Evolutionary conservation across 2,113 vertebrate species (phyloP).

Genomic region (Alces alces): DNA sequence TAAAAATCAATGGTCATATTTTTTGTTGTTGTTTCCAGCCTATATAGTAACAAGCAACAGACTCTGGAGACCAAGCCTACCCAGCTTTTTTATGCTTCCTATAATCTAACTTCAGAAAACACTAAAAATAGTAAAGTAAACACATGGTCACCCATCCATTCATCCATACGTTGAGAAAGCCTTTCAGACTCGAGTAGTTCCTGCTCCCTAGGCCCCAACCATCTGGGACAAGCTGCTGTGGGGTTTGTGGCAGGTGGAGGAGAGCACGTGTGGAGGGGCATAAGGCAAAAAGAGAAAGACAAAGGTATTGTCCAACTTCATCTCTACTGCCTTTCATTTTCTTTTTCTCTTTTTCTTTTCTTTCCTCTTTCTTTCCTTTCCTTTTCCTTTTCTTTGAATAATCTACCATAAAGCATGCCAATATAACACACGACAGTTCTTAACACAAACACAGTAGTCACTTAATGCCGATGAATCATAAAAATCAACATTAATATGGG

Average conservation of each 20-base stretch:
- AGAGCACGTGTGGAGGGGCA: not conserved
- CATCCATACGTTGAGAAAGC: slow-evolving; percentile 51
- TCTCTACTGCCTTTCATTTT: not conserved
- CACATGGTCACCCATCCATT: slow-evolving; percentile 63
- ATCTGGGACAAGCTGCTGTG: slow-evolving; percentile 41
- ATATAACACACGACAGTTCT: not conserved
- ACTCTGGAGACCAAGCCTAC: not conserved
- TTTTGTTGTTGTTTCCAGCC: not conserved
- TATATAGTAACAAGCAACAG: not conserved
- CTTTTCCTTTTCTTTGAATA: not conserved
- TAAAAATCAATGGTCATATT: not conserved
- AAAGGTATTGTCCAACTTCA: not conserved
- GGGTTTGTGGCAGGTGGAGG: not conserved
- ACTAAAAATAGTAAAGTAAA: slow-evolving; percentile 60
- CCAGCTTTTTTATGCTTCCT: not conserved
- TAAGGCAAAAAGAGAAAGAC: not conserved
- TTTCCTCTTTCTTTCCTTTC: not conserved
- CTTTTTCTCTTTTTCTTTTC: not conserved
- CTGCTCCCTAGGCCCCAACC: not conserved
- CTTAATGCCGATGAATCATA: not conserved
- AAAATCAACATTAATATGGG: not conserved
- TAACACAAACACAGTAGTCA: not conserved
- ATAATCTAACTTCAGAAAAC: slow-evolving; percentile 39
- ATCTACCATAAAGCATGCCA: not conserved
- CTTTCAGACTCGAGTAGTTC: slow-evolving; percentile 28